Evolutionary conservation across 2,797 vertebrate species (phyloP).

Genomic region (Dipus sagitta): DNA sequence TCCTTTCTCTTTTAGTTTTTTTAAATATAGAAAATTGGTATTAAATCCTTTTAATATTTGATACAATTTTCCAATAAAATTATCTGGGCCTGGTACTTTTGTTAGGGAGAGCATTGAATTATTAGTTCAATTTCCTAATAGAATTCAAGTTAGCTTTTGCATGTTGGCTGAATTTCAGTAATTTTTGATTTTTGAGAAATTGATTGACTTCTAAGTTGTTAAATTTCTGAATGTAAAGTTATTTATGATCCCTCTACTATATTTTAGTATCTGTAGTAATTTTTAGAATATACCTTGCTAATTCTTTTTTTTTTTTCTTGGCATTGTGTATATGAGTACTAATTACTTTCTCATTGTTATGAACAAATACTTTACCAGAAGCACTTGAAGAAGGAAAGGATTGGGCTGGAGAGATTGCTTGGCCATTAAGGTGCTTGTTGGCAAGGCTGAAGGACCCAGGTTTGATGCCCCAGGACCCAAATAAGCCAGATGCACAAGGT

Average conservation of each 20-base stretch:
- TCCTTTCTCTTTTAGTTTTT: conserved; percentile 23
- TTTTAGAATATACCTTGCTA: neutral
- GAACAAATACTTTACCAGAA: too few relatives aligned
- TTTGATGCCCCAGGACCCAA: too few relatives aligned
- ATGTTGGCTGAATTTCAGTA: neutral
- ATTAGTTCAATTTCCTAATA: neutral
- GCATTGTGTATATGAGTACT: too few relatives aligned
- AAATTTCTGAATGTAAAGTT: conserved; percentile 10
- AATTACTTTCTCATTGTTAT: too few relatives aligned
- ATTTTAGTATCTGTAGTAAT: neutral
- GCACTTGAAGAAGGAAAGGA: too few relatives aligned
- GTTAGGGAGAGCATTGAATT: conserved; percentile 9
- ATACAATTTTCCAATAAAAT: conserved; percentile 6
- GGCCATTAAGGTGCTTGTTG: too few relatives aligned
- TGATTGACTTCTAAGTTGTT: neutral
- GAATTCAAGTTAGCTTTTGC: neutral
- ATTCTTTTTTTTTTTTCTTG: too few relatives aligned
- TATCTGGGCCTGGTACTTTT: neutral
- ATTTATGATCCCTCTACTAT: neutral
- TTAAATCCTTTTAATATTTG: conserved; percentile 24
- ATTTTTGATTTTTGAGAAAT: conserved; percentile 34
- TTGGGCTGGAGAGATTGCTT: too few relatives aligned
- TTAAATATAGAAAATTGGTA: neutral
- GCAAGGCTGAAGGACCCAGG: too few relatives aligned
- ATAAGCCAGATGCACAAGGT: too few relatives aligned